Evolutionary conservation across 1,140 invertebrate species (phyloP), one percentile per base, ranked within the genome.

Genomic region (Vollenhovia emeryi): DNA sequence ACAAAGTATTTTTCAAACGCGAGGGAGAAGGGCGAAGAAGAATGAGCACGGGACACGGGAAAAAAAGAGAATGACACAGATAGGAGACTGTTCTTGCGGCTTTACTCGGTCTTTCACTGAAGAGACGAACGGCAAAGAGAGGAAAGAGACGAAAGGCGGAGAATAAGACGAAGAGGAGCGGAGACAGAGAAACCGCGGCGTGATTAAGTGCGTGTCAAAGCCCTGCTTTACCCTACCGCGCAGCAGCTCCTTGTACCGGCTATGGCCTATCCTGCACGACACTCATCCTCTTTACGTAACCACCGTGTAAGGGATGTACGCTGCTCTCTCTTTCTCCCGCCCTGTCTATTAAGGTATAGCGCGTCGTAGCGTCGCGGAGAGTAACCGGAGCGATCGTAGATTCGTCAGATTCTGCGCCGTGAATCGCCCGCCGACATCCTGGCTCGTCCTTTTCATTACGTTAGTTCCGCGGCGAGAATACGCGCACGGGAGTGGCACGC

Each of bases 151-250:
- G 60, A 79, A 43, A 52, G 30, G 1, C 5, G 7, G 57, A 50
- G 45, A 60, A 50, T 55, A 64, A 83, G 71, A 88, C 69, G 24
- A 74, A 55, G 73, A 52, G 15, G 40, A 76, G 27, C 45, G 11
- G 43, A 52, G 75, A 73, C 21, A 24, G 69, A 40, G 50, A 79
- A 84, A 85, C 62, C 66, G 45, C 80, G 30, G 48, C 80, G 73
- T 87, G 82, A 88, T 87, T 87, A 87, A 85, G 75, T 87, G 75
- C 52, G 82, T 80, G 75, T 87, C 85, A 89, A 85, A 89, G 84
- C 43, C 74, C 27, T 71, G 73, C 55, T 45, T 80, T 48, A 50
- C 64, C 27, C 52, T 75, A 60, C 27, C 71, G 76, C 21, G 57
- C 36, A 18, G 71, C 24, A 62, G 74, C 74, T 80, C 57, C 66